A percentile compares a stretch with the other conserved stretches of the same genome.
Conservation (phyloP, 2,888 invertebrate species). For the Phytoseiulus persimilis region DNA sequence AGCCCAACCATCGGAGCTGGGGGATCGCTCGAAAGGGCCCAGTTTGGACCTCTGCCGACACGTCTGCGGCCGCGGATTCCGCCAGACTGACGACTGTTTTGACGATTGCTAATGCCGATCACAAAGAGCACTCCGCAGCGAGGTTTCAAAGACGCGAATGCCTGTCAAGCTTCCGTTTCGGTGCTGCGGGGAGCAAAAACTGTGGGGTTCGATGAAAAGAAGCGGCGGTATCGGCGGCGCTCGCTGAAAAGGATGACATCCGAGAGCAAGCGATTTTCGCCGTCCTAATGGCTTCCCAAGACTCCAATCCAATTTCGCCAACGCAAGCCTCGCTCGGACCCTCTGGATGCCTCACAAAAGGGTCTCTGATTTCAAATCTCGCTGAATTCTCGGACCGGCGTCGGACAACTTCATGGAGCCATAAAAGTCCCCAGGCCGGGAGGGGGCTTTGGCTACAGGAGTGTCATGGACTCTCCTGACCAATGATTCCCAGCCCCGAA, state of each 20-base stretch:
- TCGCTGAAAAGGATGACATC: background rate
- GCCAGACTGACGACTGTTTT: background rate
- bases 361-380: too few relatives aligned
- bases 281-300: background rate
- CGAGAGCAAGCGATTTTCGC: background rate
- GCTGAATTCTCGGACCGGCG: too few relatives aligned
- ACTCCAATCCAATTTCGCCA: background rate
- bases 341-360: background rate
- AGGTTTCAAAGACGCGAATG: background rate
- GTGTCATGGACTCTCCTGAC: too few relatives aligned
- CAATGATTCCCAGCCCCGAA: too few relatives aligned
- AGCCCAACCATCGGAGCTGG: too few relatives aligned
- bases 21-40: too few relatives aligned
- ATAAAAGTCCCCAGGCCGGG: too few relatives aligned
- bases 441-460: too few relatives aligned
- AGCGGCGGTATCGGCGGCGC: background rate
- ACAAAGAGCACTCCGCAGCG: background rate
- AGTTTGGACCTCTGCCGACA: too few relatives aligned
- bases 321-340: background rate
- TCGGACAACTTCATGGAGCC: too few relatives aligned
- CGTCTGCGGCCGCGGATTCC: too few relatives aligned
- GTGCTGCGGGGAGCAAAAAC: background rate
- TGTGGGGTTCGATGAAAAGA: too few relatives aligned
- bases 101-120: background rate
- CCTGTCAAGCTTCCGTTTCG: background rate